Percentiles rank a stretch among this genome's conserved stretches.
phyloP scores from a whole-genome alignment of 1,140 invertebrate genomes.

The Zophobas morio region DNA sequence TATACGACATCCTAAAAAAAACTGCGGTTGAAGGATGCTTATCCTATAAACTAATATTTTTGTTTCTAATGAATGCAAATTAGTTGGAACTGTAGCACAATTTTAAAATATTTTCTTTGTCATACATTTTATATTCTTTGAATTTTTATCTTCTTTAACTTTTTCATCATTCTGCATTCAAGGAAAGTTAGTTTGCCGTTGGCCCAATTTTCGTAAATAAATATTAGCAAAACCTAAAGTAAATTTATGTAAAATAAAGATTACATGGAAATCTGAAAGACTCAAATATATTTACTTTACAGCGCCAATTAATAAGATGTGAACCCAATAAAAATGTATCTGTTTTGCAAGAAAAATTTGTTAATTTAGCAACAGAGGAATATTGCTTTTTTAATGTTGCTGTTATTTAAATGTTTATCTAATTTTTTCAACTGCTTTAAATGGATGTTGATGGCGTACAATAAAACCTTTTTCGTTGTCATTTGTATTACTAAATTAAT shows the following conservation, averaged over 20 bases:
- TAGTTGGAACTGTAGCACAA: too few relatives aligned
- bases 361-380: background rate
- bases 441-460: too few relatives aligned
- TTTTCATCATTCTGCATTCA: background rate
- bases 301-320: constrained; percentile 13
- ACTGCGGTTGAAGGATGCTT: too few relatives aligned
- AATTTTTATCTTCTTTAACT: background rate
- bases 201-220: constrained; percentile 40
- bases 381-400: too few relatives aligned
- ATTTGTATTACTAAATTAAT: too few relatives aligned
- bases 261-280: constrained; percentile 35
- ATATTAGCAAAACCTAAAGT: constrained; percentile 40
- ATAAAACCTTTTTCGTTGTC: too few relatives aligned
- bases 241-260: constrained; percentile 40
- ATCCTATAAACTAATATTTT: too few relatives aligned
- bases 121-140: background rate
- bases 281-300: constrained; percentile 27
- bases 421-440: too few relatives aligned
- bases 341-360: background rate
- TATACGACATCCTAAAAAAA: too few relatives aligned
- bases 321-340: constrained; percentile 5
- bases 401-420: too few relatives aligned
- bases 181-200: constrained; percentile 26
- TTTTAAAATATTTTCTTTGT: background rate
- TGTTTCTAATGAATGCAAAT: too few relatives aligned